phyloP scores from a whole-genome alignment of 2,113 vertebrate genomes.

The Heterotis niloticus region DNA sequence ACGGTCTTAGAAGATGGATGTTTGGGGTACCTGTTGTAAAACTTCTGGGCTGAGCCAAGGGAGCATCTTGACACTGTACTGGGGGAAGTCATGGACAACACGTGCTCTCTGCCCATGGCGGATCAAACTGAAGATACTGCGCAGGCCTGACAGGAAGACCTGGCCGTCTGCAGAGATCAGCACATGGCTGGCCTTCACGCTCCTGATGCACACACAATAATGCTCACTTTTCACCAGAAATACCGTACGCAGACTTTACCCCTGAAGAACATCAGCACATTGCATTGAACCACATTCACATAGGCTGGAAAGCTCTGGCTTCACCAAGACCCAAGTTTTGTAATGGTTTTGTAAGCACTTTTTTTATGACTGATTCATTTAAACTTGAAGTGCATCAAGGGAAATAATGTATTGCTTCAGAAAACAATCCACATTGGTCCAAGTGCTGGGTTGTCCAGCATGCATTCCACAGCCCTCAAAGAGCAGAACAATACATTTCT shows the following conservation, averaged over 20 bases:
- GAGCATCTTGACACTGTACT: slow-evolving; percentile 87
- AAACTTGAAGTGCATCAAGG: not conserved
- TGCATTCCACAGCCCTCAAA: not conserved
- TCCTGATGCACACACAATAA: slow-evolving; percentile 60
- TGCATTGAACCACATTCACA: too few species aligned
- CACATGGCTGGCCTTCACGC: slow-evolving; percentile 94
- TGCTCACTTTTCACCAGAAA: not conserved
- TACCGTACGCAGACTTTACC: too few species aligned
- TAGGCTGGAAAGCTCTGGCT: too few species aligned
- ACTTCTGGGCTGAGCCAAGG: slow-evolving; percentile 98
- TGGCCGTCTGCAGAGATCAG: slow-evolving; percentile 89
- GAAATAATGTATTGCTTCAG: too few species aligned
- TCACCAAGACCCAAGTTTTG: too few species aligned
- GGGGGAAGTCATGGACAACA: slow-evolving; percentile 93
- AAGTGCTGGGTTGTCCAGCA: not conserved
- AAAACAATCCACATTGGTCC: too few species aligned
- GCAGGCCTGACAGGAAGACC: slow-evolving; percentile 87
- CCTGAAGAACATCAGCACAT: too few species aligned
- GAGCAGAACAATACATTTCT: not conserved
- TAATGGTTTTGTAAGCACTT: too few species aligned
- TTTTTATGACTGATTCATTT: not conserved
- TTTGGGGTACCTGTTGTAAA: slow-evolving; percentile 81
- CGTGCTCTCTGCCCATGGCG: slow-evolving; percentile 85
- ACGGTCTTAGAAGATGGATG: not conserved
- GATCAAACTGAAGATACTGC: slow-evolving; percentile 93